These are phyloP conservation scores for Meiosimyza decipiens DNA, from an alignment of 2,888 invertebrate species.

Conservation along the genomic window DNA sequence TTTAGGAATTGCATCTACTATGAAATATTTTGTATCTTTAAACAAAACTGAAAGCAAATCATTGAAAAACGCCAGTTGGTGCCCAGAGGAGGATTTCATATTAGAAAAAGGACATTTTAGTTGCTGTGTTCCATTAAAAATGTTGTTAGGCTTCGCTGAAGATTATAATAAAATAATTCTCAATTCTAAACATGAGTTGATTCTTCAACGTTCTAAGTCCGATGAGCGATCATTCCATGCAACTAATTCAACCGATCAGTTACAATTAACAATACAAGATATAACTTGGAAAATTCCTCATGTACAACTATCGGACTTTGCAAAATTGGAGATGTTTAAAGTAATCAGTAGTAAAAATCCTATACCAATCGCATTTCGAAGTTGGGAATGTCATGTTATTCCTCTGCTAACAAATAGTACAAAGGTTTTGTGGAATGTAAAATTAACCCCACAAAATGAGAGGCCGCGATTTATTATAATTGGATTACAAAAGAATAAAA, in stretches of 20 bases:
- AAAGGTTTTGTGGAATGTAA: background rate
- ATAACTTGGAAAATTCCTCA: background rate
- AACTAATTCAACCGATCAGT: too few species aligned
- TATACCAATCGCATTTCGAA: too few species aligned
- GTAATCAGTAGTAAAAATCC: background rate
- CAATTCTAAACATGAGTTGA: conserved; percentile 18
- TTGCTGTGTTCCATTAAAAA: conserved; percentile 14
- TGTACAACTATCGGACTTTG: background rate
- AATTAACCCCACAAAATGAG: background rate
- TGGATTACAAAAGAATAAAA: too few species aligned
- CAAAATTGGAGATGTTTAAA: background rate
- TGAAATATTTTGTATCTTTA: conserved; percentile 57
- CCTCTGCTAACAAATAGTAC: too few species aligned
- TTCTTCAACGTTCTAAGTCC: background rate
- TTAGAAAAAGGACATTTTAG: conserved; percentile 11
- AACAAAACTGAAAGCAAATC: conserved; percentile 43
- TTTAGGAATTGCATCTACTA: conserved; percentile 52
- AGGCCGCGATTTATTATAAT: too few species aligned
- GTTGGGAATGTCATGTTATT: too few species aligned
- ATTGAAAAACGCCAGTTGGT: conserved; percentile 44
- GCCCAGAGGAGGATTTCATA: too few species aligned
- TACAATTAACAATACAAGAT: background rate
- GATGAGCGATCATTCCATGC: background rate
- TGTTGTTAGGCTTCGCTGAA: conserved; percentile 24
- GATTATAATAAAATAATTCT: conserved; percentile 14